These are phyloP conservation scores for Artibeus lituratus DNA, from an alignment of 2,797 vertebrate species.

Conservation along the genomic window DNA sequence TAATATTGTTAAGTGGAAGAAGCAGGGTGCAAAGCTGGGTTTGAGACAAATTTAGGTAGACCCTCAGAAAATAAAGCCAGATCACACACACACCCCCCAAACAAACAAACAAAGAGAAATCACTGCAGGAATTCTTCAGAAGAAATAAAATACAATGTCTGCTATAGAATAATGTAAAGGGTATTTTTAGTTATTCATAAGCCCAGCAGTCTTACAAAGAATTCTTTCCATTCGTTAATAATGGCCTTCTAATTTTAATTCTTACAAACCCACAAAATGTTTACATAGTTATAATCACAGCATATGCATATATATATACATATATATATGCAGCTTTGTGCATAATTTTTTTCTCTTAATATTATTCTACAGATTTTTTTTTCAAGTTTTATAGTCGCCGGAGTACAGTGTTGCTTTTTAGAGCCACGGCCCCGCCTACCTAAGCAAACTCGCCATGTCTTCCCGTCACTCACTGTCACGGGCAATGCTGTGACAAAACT, in stretches of 20 bases:
- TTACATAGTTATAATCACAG: neutral
- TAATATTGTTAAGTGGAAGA: neutral
- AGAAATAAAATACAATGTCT: neutral
- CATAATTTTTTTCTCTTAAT: neutral
- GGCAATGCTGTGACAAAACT: neutral
- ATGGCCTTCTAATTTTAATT: conserved; percentile 5
- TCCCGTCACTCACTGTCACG: neutral
- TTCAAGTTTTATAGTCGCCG: neutral
- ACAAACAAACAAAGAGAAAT: neutral
- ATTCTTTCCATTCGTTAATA: conserved; percentile 42
- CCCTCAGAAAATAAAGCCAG: neutral
- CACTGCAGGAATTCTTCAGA: neutral
- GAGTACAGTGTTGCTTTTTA: neutral
- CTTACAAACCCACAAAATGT: neutral
- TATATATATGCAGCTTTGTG: neutral
- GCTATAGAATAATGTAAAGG: neutral
- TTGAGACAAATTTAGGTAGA: neutral
- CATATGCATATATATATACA: neutral
- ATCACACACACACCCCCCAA: neutral
- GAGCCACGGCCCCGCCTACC: neutral
- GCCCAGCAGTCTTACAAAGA: neutral
- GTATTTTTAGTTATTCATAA: conserved; percentile 20
- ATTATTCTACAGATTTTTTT: neutral
- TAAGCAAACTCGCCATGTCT: neutral
- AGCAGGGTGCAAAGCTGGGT: neutral